Conservation (phyloP, 2,797 vertebrate species). For the Petrocephalus sullivani region DNA sequence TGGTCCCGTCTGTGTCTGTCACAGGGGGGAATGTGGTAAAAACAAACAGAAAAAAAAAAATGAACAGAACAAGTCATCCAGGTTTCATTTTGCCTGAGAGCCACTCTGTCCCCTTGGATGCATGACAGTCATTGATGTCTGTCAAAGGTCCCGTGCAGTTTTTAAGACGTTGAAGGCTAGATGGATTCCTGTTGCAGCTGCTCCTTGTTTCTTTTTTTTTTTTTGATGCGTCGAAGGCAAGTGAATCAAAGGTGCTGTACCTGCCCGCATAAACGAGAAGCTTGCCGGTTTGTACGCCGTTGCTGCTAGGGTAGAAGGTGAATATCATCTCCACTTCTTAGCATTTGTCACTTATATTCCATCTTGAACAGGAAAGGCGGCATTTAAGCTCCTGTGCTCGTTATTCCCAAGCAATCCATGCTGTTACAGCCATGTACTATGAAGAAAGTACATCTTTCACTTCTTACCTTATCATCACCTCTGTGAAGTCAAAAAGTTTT, state of each 20-base stretch:
- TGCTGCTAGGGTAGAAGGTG: not conserved
- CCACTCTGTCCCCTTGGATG: not conserved
- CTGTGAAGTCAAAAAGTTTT: conserved; percentile 9
- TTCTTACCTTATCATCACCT: not conserved
- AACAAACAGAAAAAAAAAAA: not conserved
- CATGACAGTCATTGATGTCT: not conserved
- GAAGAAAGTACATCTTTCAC: not conserved
- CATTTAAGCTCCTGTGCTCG: not conserved
- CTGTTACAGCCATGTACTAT: not conserved
- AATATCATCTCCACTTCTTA: not conserved
- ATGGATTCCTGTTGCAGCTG: not conserved
- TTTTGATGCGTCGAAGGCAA: not conserved
- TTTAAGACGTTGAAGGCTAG: not conserved
- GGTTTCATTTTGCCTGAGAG: not conserved
- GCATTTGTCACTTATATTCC: not conserved
- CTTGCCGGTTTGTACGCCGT: not conserved
- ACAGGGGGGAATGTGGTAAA: not conserved
- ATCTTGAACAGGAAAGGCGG: not conserved
- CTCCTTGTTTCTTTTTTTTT: not conserved
- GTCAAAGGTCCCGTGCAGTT: not conserved
- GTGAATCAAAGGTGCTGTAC: not conserved
- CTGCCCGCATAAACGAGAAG: not conserved
- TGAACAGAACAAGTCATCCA: not conserved
- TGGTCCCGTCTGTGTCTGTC: not conserved
- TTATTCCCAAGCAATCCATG: not conserved